phyloP scores from a whole-genome alignment of 2,888 invertebrate species.

The Pharmacophagus antenor region DNA sequence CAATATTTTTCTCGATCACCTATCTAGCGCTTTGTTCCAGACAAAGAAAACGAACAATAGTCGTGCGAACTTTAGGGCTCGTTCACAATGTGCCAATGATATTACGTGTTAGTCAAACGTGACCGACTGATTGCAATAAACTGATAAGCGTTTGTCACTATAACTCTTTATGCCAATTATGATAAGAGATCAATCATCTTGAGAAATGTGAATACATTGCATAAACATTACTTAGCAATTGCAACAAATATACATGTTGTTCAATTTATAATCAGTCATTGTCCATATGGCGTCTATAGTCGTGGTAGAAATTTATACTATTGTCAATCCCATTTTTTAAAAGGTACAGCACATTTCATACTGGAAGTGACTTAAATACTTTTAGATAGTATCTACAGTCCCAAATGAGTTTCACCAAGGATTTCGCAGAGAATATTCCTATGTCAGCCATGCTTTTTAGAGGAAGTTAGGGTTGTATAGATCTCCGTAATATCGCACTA shows the following conservation, averaged over 20 bases:
- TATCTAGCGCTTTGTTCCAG: constrained; percentile 32
- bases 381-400: too few species aligned
- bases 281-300: background rate
- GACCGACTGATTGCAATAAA: background rate
- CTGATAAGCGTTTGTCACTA: background rate
- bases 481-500: background rate
- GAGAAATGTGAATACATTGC: background rate
- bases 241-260: background rate
- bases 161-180: background rate
- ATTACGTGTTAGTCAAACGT: background rate
- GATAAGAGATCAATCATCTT: background rate
- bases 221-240: background rate
- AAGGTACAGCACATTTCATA: too few species aligned
- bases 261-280: background rate
- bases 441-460: too few species aligned
- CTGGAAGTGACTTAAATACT: too few species aligned
- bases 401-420: too few species aligned
- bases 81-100: constrained; percentile 17
- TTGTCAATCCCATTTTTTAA: background rate
- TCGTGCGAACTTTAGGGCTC: constrained; percentile 56
- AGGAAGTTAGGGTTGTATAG: background rate
- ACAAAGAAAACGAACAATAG: constrained; percentile 69
- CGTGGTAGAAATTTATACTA: background rate
- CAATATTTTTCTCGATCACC: constrained; percentile 29
- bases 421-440: too few species aligned